These are phyloP conservation scores for Furnarius figulus DNA, from an alignment of 2,113 vertebrate species.

Conservation along the genomic window DNA sequence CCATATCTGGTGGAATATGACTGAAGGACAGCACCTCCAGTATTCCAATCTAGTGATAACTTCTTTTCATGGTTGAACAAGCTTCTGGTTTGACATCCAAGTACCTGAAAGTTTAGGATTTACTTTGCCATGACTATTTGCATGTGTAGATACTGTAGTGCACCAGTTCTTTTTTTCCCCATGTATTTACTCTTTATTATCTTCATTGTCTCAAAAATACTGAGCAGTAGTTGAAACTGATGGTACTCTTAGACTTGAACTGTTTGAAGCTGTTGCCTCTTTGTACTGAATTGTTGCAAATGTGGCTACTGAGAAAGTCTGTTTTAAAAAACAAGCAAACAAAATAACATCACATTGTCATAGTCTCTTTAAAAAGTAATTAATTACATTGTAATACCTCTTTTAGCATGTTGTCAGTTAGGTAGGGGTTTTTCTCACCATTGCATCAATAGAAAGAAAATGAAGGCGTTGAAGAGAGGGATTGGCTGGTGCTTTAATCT, in stretches of 20 bases:
- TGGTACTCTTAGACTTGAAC: not conserved
- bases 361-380: not conserved
- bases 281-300: not conserved
- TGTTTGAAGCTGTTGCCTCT: not conserved
- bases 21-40: not conserved
- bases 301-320: not conserved
- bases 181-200: not conserved
- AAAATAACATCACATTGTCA: not conserved
- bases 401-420: not conserved
- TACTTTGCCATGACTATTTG: not conserved
- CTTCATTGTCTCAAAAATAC: not conserved
- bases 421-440: not conserved
- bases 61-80: not conserved
- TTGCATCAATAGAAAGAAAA: not conserved
- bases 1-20: not conserved
- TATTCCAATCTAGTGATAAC: not conserved
- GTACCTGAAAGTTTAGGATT: not conserved
- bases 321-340: not conserved
- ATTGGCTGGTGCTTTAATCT: not conserved
- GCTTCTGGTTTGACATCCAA: not conserved
- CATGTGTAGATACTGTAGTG: not conserved
- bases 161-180: not conserved
- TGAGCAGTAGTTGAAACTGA: not conserved
- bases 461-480: not conserved
- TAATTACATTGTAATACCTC: not conserved